Conservation (phyloP, 2,888 invertebrate species). For the Ophonus ardosiacus region DNA sequence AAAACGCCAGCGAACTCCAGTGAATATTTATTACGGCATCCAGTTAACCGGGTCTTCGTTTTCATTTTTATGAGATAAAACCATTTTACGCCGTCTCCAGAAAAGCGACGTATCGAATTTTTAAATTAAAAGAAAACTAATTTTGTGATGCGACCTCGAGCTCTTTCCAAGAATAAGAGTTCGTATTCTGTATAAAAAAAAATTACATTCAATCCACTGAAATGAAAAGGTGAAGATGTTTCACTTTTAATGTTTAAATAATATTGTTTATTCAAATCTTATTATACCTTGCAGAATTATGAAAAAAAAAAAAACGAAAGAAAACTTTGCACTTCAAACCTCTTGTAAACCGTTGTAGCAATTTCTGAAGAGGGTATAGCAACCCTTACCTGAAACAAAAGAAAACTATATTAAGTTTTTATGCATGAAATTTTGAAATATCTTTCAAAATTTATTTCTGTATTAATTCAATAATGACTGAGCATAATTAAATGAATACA, state of each 20-base stretch:
- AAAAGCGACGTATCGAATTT: conserved; percentile 49
- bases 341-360: too few relatives aligned
- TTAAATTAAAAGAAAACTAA: conserved; percentile 57
- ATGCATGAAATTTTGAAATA: too few relatives aligned
- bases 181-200: conserved; percentile 5
- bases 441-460: too few relatives aligned
- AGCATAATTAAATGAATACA: too few relatives aligned
- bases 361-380: too few relatives aligned
- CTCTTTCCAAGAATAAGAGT: neutral
- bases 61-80: conserved; percentile 43
- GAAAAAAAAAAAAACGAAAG: too few relatives aligned
- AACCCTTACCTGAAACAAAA: too few relatives aligned
- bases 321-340: too few relatives aligned
- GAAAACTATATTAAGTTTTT: too few relatives aligned
- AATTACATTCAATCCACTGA: neutral
- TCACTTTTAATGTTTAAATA: neutral
- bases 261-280: neutral
- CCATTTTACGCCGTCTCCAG: conserved; percentile 13
- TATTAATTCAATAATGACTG: too few relatives aligned
- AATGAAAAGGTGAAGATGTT: neutral
- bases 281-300: too few relatives aligned
- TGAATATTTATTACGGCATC: conserved; percentile 30
- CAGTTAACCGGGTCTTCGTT: conserved; percentile 39
- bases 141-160: conserved; percentile 25
- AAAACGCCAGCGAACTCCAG: conserved; percentile 21